Percentiles rank a stretch among this genome's conserved stretches.
phyloP scores from a whole-genome alignment of 2,797 vertebrate species.

The Pseudomugil tenellus region DNA sequence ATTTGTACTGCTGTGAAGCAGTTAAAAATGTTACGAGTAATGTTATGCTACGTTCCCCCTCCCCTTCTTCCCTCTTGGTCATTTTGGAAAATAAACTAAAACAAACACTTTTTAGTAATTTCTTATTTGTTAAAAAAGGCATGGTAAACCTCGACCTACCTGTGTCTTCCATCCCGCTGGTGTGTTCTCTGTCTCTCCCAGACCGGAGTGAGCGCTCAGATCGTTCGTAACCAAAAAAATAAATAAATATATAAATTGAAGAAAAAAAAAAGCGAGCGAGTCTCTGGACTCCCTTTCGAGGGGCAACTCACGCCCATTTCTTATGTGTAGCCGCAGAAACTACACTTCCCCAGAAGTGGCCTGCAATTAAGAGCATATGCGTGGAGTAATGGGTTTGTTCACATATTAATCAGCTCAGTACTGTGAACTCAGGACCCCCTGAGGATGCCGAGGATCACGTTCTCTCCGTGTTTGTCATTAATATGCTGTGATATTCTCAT shows the following conservation, averaged over 20 bases:
- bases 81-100: background rate
- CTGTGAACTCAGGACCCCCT: slow-evolving; percentile 45
- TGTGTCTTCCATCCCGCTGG: slow-evolving; percentile 85
- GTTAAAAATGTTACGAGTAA: slow-evolving; percentile 12
- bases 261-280: slow-evolving; percentile 58
- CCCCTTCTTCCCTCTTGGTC: background rate
- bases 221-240: slow-evolving; percentile 69
- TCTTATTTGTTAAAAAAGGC: slow-evolving; percentile 15
- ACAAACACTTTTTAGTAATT: slow-evolving; percentile 18
- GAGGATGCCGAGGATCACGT: slow-evolving; percentile 54
- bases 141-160: slow-evolving; percentile 78
- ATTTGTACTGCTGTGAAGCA: slow-evolving; percentile 7
- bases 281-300: slow-evolving; percentile 84
- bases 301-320: slow-evolving; percentile 87
- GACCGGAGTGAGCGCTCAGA: slow-evolving; percentile 84
- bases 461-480: slow-evolving; percentile 57
- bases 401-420: slow-evolving; percentile 66
- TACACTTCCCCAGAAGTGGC: slow-evolving; percentile 55
- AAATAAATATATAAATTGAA: slow-evolving; percentile 9
- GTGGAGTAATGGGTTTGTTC: slow-evolving; percentile 70
- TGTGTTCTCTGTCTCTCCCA: slow-evolving; percentile 68
- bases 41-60: background rate
- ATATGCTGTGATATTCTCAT: slow-evolving; percentile 58
- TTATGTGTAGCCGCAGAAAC: slow-evolving; percentile 73
- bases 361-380: slow-evolving; percentile 56